Base-by-base conservation (phyloP, 2,113 vertebrate genomes). In the Oxyruncus cristatus region DNA sequence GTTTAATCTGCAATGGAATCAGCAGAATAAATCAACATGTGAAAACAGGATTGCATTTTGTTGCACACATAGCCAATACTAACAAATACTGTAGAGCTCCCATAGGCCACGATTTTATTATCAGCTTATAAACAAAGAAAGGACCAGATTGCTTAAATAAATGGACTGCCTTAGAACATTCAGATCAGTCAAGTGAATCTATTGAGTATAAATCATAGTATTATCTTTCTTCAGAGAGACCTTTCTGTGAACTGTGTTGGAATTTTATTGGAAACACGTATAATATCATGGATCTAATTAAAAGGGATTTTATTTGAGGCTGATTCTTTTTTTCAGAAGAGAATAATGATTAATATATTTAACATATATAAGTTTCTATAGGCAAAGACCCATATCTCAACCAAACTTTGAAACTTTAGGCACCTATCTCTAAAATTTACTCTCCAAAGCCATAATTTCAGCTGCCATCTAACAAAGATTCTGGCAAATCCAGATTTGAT, bases 141-240 rank as follows among this genome's bases (percentile, higher is more conserved):
- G 5, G 4, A 8, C 27, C 0, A 2, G 5, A 14, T 46, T 85
- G 65, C 47, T 76, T 56, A 47, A 73, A 85, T 42, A 92, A 61
- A 85, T 56, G 15, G 4, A 12, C 8, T 68, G 14, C 26, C 67
- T 59, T 44, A 86, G n/a, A 56, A 24, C 10, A 50, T 72, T 59
- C 39, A 28, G 5, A 46, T 65, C 22, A 50, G n/a, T 41, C 39
- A 72, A 37, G 6, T 59, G 14, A 46, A 46, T 46, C 4, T n/a
- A 3, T 3, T 14, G 6, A 37, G 11, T 20, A 5, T 28, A 75
- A 82, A 71, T 78, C 10, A 53, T 33, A 41, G 2, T 8, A 16
- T 0, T 0, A 5, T 49, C 37, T 20, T 53, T 63, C 30, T 49
- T 78, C n/a, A 37, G 42, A 49, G 37, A 22, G 3, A 37, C 11